A percentile compares a stretch with the other conserved stretches of the same genome.
Conservation (phyloP, 2,113 vertebrate genomes). For the Neotragus moschatus region DNA sequence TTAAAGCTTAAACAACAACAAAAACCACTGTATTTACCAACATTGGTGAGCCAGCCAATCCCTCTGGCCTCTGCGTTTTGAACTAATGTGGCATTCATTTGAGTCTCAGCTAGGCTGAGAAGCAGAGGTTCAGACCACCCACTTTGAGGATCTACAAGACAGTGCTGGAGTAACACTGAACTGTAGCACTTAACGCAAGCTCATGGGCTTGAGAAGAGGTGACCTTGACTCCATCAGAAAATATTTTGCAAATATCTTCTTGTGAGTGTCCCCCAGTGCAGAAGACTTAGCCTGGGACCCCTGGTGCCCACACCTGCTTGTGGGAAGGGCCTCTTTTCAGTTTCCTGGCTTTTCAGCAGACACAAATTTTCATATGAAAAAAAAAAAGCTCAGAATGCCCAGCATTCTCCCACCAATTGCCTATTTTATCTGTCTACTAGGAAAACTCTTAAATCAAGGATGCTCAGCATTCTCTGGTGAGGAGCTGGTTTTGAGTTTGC, state of each 20-base stretch:
- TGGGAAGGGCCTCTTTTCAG: neutral
- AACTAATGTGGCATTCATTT: neutral
- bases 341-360: neutral
- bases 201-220: neutral
- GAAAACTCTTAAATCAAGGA: neutral
- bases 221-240: neutral
- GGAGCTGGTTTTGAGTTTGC: neutral
- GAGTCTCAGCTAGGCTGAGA: neutral
- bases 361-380: neutral
- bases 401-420: neutral
- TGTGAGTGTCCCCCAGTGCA: neutral
- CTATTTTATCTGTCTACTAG: neutral
- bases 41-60: neutral
- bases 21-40: conserved; percentile 27
- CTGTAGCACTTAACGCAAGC: neutral
- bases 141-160: neutral
- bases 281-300: neutral
- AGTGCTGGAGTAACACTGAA: neutral
- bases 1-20: neutral
- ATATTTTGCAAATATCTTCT: neutral
- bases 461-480: neutral
- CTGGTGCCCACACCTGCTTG: accelerated
- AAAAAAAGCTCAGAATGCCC: neutral
- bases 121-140: conserved; percentile 3
- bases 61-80: conserved; percentile 12